Base-by-base conservation (phyloP, 1,140 invertebrate species). In the Teleogryllus occipitalis region DNA sequence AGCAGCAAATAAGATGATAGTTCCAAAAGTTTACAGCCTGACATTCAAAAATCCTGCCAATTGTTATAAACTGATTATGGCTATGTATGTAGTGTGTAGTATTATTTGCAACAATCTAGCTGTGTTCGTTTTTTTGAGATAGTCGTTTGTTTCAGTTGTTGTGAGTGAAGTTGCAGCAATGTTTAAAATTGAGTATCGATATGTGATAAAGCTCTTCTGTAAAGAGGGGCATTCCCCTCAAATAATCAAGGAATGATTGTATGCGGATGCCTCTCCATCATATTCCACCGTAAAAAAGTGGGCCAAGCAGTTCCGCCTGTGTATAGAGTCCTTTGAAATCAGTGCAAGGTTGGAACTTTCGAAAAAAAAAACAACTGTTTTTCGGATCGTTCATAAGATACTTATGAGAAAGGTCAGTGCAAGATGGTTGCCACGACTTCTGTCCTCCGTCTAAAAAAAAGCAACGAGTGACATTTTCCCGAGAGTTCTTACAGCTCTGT, bases 231-330 rank as follows among this genome's bases (percentile, higher is more conserved):
- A 14, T 77, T 21, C 76, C 8, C 39, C 7, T 1, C 18, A 6
- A 8, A 21, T 10, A 14, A 77, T 77, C 39, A 77, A 77, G 6
- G 8, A 77, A n/a, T 46, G 76, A 10, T 77, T 77, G 27, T 77
- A 21, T 77, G 76, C 6, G n/a, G 76, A 7, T 3, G 76, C 47
- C n/a, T 77, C 76, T n/a, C 7, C 76, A 39, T 46, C 76, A 2
- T 77, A 77, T 10, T 77, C 76, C 18, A 77, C 18, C 12, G 46
- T 77, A n/a, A 77, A 77, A 46, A 46, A 77, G 46, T 77, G 76
- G 47, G 7, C 21, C 47, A 77, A 77, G 47, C 76, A 77, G 21
- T 7, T 77, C 47, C 39, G 76, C 27, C 27, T 77, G 10, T 7
- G 46, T 8, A 12, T 0, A 77, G 7, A 77, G n/a, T 27, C 8